Evolutionary conservation across 2,797 vertebrate genomes (phyloP).

Genomic region (Amblyopsis hoosieri): DNA sequence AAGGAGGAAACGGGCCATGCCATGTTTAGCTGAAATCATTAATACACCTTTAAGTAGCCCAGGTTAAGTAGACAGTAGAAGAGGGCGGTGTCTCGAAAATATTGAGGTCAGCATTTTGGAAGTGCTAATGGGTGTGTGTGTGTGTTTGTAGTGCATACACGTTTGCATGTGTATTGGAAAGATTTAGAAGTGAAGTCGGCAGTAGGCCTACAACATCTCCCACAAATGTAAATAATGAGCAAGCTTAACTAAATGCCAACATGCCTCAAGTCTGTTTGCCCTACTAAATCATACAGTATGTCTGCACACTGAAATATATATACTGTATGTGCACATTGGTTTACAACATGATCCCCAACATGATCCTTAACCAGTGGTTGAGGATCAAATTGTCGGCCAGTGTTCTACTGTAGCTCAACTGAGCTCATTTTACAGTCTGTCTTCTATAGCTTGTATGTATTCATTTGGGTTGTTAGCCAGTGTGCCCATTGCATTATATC

Average conservation of each 20-base stretch:
- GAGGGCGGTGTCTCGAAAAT: neutral
- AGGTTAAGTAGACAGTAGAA: neutral
- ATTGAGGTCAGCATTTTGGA: constrained; percentile 14
- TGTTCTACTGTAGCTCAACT: too few relatives aligned
- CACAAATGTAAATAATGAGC: neutral
- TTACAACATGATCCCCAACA: too few relatives aligned
- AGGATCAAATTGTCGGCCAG: neutral
- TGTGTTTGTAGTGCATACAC: neutral
- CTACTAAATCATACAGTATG: too few relatives aligned
- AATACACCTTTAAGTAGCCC: neutral
- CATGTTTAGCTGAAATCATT: neutral
- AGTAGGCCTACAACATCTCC: neutral
- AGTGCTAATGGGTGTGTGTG: neutral
- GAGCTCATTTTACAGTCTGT: neutral
- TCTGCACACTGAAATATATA: neutral
- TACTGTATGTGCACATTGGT: too few relatives aligned
- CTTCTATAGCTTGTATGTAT: constrained; percentile 6
- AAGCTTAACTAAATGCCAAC: too few relatives aligned
- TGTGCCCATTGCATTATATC: constrained; percentile 4
- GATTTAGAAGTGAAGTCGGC: neutral
- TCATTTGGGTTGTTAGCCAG: neutral
- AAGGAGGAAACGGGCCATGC: neutral
- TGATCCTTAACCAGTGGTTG: too few relatives aligned
- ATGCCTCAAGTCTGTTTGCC: neutral
- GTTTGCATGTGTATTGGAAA: constrained; percentile 1